Base-by-base conservation (phyloP, 2,888 invertebrate species). In the Cheilosia vernalis region DNA sequence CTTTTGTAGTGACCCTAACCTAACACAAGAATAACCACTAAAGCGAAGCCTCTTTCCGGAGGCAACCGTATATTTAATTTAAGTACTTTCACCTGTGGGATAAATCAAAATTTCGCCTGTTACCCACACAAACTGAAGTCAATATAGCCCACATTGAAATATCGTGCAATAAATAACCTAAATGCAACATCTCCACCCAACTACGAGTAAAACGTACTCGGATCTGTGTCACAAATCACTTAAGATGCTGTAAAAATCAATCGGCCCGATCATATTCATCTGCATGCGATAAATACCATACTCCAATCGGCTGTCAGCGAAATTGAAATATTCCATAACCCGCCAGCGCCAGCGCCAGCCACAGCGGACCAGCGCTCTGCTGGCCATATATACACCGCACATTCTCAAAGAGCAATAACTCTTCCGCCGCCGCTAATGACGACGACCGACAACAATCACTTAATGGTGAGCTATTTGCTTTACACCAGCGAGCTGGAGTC, bases 361-460 rank as follows among this genome's bases (percentile, higher is more conserved):
- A 1, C 21, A 21, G 27, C 27, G 27, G 27, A 27, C n/a, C 42
- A 61, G 47, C 66, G 58, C 49, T 47, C 67, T 33, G 37, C 17
- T 4, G 33, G 79, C 55, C 37, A 37, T 13, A 37, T 9, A 33
- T 10, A 33, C 33, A 30, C 44, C 49, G 51, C 66, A 44, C 27
- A 53, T 58, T 69, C 74, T 77, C 72, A 80, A 84, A 84, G 55
- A 58, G 53, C 64, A 64, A 84, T 84, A 84, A 74, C 64, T 80
- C 79, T 69, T 79, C 64, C 58, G 61, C 58, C 58, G 55, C 67
- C 73, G 73, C 69, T 69, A 69, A 84, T 84, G 83, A 84, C 58
- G 83, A 78, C 58, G 63, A 67, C 79, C 83, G 64, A 79, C 84
- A 79, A 84, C 84, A 70, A 84, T 79, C 84, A 84, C 84, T 84